A percentile compares a stretch with the other conserved stretches of the same genome.
phyloP scores from a whole-genome alignment of 2,797 vertebrate genomes.

The Onychomys leucogaster region DNA sequence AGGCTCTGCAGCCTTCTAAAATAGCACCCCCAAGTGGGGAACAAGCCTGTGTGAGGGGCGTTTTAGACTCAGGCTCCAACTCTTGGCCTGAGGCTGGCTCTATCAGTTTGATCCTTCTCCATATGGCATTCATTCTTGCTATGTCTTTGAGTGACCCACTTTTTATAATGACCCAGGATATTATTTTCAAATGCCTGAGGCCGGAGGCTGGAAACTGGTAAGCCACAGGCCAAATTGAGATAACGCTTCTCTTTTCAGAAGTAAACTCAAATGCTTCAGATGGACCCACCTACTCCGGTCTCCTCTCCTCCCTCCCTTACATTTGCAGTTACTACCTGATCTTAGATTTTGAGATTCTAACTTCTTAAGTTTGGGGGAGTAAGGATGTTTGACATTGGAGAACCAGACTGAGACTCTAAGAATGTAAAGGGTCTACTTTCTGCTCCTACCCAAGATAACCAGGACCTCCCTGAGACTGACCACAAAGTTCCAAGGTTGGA shows the following conservation, averaged over 20 bases:
- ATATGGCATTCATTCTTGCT: neutral
- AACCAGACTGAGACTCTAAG: neutral
- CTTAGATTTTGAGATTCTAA: neutral
- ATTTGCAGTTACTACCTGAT: neutral
- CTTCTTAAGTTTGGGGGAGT: neutral
- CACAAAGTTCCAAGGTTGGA: neutral
- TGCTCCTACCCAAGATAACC: neutral
- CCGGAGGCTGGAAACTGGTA: neutral
- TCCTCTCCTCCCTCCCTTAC: too few relatives aligned
- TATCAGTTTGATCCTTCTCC: neutral
- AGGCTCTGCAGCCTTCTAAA: neutral
- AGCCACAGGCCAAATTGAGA: neutral
- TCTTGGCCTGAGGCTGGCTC: neutral
- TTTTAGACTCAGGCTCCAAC: neutral
- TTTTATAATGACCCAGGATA: neutral
- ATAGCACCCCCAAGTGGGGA: neutral
- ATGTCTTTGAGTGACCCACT: neutral
- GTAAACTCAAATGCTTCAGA: neutral
- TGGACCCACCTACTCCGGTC: neutral
- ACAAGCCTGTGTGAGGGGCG: neutral
- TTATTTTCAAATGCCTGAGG: neutral
- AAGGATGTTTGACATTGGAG: neutral
- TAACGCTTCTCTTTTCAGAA: neutral
- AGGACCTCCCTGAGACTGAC: neutral
- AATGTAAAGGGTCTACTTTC: neutral